Conservation (phyloP, 2,113 vertebrate species). For the Tylochromis polylepis region DNA sequence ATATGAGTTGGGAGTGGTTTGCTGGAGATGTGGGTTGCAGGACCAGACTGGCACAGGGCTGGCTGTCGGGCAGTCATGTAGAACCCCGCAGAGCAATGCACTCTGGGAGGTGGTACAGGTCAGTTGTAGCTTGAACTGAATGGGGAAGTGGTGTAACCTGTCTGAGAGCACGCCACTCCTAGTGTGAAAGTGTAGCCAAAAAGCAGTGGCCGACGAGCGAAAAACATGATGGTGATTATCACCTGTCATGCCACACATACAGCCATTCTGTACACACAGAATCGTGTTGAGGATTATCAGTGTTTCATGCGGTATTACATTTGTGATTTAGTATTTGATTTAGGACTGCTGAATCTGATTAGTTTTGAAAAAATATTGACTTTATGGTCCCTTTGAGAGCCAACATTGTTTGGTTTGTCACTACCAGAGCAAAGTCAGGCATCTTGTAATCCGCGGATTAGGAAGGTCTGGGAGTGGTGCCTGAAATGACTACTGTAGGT, state of each 20-base stretch:
- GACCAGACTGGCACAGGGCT: conserved; percentile 1
- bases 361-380: background rate
- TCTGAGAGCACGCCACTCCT: conserved; percentile 31
- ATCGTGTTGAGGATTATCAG: background rate
- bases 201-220: background rate
- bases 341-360: background rate
- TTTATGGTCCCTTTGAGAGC: background rate
- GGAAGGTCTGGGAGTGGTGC: conserved; percentile 33
- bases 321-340: background rate
- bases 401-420: background rate
- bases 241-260: background rate
- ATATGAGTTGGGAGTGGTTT: background rate
- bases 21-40: background rate
- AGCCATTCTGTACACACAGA: background rate
- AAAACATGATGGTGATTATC: background rate
- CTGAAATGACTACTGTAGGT: conserved; percentile 42
- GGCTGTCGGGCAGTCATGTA: conserved; percentile 20
- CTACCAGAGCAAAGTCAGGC: background rate
- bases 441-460: conserved; percentile 39
- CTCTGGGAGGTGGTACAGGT: conserved; percentile 28
- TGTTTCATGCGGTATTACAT: no score
- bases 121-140: conserved; percentile 8
- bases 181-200: background rate
- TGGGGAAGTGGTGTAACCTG: background rate
- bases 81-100: conserved; percentile 20